Evolutionary conservation across 92 coral and sea anemone genomes (phyloP).

Genomic region (Heliopora coerulea): DNA sequence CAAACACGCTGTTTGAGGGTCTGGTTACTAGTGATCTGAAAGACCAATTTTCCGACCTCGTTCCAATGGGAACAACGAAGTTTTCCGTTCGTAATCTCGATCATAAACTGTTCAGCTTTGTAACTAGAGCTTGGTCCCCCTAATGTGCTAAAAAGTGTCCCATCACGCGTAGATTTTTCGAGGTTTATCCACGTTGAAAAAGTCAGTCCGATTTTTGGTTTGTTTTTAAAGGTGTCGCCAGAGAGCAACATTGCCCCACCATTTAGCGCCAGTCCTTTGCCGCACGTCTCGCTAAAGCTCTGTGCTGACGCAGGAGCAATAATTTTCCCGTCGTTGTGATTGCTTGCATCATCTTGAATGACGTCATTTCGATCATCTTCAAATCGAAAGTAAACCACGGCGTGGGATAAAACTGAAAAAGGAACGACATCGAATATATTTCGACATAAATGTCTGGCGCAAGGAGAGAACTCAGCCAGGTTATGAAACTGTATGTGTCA

Average conservation of each 20-base stretch:
- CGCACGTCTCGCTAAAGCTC: slow-evolving; percentile 88
- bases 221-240: slow-evolving; percentile 68
- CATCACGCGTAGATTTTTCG: slow-evolving; percentile 61
- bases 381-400: slow-evolving; percentile 86
- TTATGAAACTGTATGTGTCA: too few relatives aligned
- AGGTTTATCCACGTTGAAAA: slow-evolving; percentile 88
- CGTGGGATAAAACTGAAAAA: slow-evolving; percentile 66
- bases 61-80: slow-evolving; percentile 91
- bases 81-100: slow-evolving; percentile 70
- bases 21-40: slow-evolving; percentile 78
- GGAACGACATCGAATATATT: neutral
- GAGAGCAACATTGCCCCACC: slow-evolving; percentile 87
- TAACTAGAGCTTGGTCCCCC: slow-evolving; percentile 84
- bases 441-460: too few relatives aligned
- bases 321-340: slow-evolving; percentile 81
- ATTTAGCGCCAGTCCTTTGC: slow-evolving; percentile 83
- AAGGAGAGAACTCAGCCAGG: too few relatives aligned
- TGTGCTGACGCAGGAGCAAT: slow-evolving; percentile 86
- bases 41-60: slow-evolving; percentile 66
- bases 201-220: slow-evolving; percentile 78
- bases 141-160: slow-evolving; percentile 83
- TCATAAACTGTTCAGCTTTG: slow-evolving; percentile 73
- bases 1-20: slow-evolving; percentile 69
- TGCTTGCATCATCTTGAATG: slow-evolving; percentile 73
- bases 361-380: slow-evolving; percentile 74